Evolutionary conservation across 2,797 vertebrate genomes (phyloP), one percentile per base, ranked within the genome.

Genomic region (Phrynocephalus forsythii): DNA sequence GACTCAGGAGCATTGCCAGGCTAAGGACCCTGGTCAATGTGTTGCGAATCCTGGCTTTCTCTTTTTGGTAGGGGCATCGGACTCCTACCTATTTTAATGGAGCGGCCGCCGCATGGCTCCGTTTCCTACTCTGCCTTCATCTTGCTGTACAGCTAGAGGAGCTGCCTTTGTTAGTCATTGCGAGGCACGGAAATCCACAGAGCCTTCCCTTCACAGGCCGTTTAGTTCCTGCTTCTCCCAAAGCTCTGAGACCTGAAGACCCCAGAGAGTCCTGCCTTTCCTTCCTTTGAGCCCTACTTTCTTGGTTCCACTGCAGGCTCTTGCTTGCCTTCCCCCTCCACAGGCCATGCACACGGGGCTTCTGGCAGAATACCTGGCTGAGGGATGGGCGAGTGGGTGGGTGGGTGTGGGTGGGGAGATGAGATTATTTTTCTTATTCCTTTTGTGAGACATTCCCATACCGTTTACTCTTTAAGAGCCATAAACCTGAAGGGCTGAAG

Each of bases 401-500:
- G 60, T 16, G 60, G 60, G 18, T 3, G 38, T 44, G 38, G 38
- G 38, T 44, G 38, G 38, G 20, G 60, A 88, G 63, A 76, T 63
- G 75, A 18, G 66, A 44, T 67, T 73, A 24, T 67, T 48, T 63
- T 30, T 56, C 75, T 38, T 78, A 48, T 5, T 15, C 3, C 52
- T 86, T 63, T 72, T 73, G 38, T 16, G 75, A 88, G 77, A 73
- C 69, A 67, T 84, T 85, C 60, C 86, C 78, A 80, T 80, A 26
- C 78, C 87, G 26, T 85, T 48, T 52, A n/a, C 50, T 48, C 52
- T 82, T 66, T 86, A 84, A 86, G 85, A 80, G 85, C 85, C 88
- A 89, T 83, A 89, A 79, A 83, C 67, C 68, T 86, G 75, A 68
- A 86, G 88, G 88, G 88, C 88, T 76, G 30, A 48, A 56, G 52